Conservation (phyloP, 2,888 invertebrate genomes). For the Cataglyphis rosenhaueri region DNA sequence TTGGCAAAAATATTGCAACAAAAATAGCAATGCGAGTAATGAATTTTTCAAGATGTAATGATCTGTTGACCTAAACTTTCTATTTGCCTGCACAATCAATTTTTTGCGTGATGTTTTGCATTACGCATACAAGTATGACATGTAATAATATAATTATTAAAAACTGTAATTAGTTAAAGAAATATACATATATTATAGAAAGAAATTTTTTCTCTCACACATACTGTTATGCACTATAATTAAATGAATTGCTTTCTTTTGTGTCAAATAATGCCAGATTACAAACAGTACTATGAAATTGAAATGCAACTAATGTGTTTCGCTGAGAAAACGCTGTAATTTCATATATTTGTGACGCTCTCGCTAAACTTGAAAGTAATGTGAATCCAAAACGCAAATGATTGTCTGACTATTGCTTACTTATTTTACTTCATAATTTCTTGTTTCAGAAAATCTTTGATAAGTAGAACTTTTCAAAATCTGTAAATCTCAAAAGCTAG, state of each 20-base stretch:
- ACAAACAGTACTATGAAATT: not conserved
- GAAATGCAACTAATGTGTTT: not conserved
- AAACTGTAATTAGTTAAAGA: not conserved
- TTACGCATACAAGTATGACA: not conserved
- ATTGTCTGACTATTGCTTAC: not conserved
- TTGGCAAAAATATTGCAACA: not conserved
- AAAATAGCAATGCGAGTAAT: slow-evolving; percentile 14
- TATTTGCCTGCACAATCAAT: not conserved
- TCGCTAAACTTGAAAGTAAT: slow-evolving; percentile 32
- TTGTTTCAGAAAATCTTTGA: slow-evolving; percentile 6
- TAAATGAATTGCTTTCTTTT: not conserved
- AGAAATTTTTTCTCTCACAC: not conserved
- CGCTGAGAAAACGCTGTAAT: not conserved
- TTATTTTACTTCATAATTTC: not conserved
- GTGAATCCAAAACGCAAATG: not conserved
- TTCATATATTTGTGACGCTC: slow-evolving; percentile 27
- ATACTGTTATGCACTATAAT: not conserved
- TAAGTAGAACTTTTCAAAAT: not conserved
- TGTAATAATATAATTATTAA: not conserved
- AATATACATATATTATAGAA: not conserved
- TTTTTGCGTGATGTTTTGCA: not conserved
- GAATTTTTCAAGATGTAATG: not conserved
- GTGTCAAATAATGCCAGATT: not conserved
- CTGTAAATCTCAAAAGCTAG: not conserved
- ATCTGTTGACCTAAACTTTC: slow-evolving; percentile 1